Conservation (phyloP, 2,113 vertebrate species). For the Myxocyprinus asiaticus region DNA sequence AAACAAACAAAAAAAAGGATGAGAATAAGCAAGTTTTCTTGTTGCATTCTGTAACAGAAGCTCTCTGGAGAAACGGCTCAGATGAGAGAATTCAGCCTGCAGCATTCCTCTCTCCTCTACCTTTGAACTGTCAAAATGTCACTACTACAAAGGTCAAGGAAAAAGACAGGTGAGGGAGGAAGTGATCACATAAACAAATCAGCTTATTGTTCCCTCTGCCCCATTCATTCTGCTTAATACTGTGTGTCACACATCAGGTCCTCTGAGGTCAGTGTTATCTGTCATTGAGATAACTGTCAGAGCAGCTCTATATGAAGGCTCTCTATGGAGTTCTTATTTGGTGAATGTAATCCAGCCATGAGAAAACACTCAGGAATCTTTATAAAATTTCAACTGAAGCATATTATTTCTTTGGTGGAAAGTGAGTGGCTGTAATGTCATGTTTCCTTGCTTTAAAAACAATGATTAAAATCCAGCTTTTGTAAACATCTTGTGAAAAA, state of each 20-base stretch:
- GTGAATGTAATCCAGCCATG: neutral
- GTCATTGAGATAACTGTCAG: neutral
- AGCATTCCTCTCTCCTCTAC: slow-evolving; percentile 46
- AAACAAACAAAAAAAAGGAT: too few species aligned
- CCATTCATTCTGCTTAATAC: slow-evolving; percentile 56
- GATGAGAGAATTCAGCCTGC: slow-evolving; percentile 1
- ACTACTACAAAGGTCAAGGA: slow-evolving; percentile 62
- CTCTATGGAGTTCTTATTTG: neutral
- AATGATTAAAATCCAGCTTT: neutral
- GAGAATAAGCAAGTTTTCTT: neutral
- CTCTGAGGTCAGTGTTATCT: neutral
- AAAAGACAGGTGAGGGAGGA: slow-evolving; percentile 24
- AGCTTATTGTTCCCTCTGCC: slow-evolving; percentile 54
- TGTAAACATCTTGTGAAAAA: neutral
- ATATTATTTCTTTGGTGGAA: neutral
- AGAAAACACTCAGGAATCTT: neutral
- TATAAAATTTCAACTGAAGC: neutral
- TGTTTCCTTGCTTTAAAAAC: neutral
- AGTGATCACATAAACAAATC: slow-evolving; percentile 49
- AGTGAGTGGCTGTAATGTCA: neutral
- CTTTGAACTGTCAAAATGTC: slow-evolving; percentile 60
- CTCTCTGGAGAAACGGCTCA: slow-evolving; percentile 11
- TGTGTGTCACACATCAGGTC: slow-evolving; percentile 42
- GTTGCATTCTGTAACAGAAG: neutral
- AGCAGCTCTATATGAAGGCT: neutral